These are phyloP conservation scores for Orius laevigatus DNA, from an alignment of 1,140 invertebrate genomes.

Conservation along the genomic window DNA sequence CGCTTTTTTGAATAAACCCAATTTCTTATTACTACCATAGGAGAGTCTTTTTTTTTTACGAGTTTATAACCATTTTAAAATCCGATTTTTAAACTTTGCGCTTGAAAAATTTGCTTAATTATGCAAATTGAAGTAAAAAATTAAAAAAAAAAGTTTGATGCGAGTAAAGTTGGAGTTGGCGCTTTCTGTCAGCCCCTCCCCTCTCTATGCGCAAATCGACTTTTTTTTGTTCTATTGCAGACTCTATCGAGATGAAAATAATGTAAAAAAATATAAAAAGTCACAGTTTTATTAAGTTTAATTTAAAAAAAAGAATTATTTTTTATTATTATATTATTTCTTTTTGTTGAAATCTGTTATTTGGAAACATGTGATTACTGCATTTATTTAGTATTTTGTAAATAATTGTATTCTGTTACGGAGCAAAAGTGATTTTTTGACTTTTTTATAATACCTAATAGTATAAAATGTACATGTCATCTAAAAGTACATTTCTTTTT, in stretches of 20 bases:
- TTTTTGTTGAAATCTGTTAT: constrained; percentile 6
- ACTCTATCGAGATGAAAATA: neutral
- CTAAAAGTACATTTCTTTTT: too few relatives aligned
- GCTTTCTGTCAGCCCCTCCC: neutral
- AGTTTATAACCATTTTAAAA: neutral
- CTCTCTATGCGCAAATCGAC: too few relatives aligned
- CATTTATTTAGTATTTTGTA: constrained; percentile 11
- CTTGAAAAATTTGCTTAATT: neutral
- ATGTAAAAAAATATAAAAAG: constrained; percentile 2
- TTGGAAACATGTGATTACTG: constrained; percentile 11
- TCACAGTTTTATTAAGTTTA: too few relatives aligned
- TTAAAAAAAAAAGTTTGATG: constrained; percentile 1
- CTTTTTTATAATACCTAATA: constrained; percentile 6
- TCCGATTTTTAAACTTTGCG: constrained; percentile 6
- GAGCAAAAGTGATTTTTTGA: constrained; percentile 3
- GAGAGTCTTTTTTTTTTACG: neutral
- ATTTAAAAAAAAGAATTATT: too few relatives aligned
- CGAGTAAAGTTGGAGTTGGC: constrained; percentile 2
- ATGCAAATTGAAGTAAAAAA: neutral
- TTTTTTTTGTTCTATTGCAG: too few relatives aligned
- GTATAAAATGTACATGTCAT: neutral
- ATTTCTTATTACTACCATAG: neutral
- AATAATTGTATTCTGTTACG: constrained; percentile 11
- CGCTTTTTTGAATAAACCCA: neutral
- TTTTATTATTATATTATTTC: neutral